phyloP scores from a whole-genome alignment of 2,797 vertebrate genomes.

The Ataeniobius toweri region DNA sequence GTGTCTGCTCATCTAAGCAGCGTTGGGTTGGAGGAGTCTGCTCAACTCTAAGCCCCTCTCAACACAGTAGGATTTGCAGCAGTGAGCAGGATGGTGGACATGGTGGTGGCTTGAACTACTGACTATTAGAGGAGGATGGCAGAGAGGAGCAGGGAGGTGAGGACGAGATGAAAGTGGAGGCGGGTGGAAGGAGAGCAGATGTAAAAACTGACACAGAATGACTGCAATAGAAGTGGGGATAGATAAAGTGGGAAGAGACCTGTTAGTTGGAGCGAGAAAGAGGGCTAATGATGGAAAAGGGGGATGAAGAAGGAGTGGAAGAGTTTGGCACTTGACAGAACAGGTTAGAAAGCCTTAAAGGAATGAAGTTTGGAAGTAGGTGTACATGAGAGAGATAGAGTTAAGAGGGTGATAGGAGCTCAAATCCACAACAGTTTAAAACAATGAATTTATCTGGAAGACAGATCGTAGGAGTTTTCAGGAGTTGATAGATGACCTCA shows the following conservation, averaged over 20 bases:
- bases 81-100: slow-evolving; percentile 44
- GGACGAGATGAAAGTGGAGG: slow-evolving; percentile 36
- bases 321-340: slow-evolving; percentile 18
- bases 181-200: slow-evolving; percentile 16
- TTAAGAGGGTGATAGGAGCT: slow-evolving; percentile 26
- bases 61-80: slow-evolving; percentile 49
- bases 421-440: slow-evolving; percentile 54
- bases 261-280: slow-evolving; percentile 7
- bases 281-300: slow-evolving; percentile 48
- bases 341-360: slow-evolving; percentile 12
- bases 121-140: slow-evolving; percentile 32
- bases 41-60: slow-evolving; percentile 44
- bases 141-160: slow-evolving; percentile 13
- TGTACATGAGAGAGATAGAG: slow-evolving; percentile 25
- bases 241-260: slow-evolving; percentile 13
- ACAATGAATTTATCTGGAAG: slow-evolving; percentile 42
- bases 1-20: slow-evolving; percentile 34
- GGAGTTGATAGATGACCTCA: slow-evolving; percentile 32
- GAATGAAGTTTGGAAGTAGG: slow-evolving; percentile 40
- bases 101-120: slow-evolving; percentile 34
- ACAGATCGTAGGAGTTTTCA: slow-evolving; percentile 30
- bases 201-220: slow-evolving; percentile 35
- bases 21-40: slow-evolving; percentile 28
- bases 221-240: slow-evolving; percentile 29
- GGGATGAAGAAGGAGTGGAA: slow-evolving; percentile 17